Percentiles rank a stretch among this genome's conserved stretches.
These are phyloP conservation scores for Himalopsyche anomala DNA, from an alignment of 2,888 invertebrate species.

Conservation along the genomic window DNA sequence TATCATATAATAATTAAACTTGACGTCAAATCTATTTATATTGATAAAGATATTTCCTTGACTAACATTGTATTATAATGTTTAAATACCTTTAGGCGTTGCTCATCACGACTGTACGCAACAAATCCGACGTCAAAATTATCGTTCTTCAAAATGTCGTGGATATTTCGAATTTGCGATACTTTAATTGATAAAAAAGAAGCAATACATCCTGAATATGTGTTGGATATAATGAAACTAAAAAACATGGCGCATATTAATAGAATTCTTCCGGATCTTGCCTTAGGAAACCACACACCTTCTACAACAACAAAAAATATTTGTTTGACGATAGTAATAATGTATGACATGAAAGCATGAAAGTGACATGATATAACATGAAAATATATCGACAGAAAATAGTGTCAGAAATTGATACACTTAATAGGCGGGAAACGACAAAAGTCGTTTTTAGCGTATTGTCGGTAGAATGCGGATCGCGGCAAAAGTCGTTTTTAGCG, in stretches of 20 bases:
- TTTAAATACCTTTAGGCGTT: not conserved
- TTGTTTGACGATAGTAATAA: not conserved
- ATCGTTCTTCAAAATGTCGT: not conserved
- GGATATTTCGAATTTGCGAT: constrained; percentile 52
- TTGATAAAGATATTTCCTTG: too few species aligned
- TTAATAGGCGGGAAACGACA: too few species aligned
- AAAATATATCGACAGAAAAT: too few species aligned
- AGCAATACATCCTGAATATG: constrained; percentile 82
- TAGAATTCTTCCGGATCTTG: constrained; percentile 75
- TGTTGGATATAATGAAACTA: constrained; percentile 80
- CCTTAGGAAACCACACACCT: not conserved
- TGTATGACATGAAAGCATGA: not conserved
- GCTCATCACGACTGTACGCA: not conserved
- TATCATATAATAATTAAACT: too few species aligned
- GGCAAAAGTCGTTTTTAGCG: too few species aligned
- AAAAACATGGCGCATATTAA: constrained; percentile 78
- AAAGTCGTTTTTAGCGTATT: too few species aligned
- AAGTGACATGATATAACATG: too few species aligned
- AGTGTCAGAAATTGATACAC: too few species aligned
- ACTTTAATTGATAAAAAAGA: constrained; percentile 81
- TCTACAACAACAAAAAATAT: not conserved
- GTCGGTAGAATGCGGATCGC: too few species aligned
- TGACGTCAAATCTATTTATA: too few species aligned
- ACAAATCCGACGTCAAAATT: not conserved
- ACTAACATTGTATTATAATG: too few species aligned